Evolutionary conservation across 30 jellyfish, hydroid and myxozoan species (phyloP), one percentile per base, ranked within the genome.

Genomic region (Haliclystus octoradiatus): DNA sequence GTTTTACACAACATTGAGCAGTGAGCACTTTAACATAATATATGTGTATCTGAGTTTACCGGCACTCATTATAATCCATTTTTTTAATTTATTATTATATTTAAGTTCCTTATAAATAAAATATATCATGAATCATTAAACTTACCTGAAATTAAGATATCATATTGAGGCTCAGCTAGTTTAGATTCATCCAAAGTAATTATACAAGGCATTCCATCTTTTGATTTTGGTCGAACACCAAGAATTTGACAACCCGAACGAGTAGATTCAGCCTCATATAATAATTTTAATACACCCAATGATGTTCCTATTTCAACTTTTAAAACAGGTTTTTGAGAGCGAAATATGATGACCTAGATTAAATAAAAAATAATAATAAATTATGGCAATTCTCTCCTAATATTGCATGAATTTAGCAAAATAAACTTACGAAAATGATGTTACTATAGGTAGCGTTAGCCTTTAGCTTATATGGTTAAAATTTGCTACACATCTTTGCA

Each of bases 261-360:
- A n/a, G 85, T 94, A 46, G 53, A 46, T 63, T 88, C 97, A 3
- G 97, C 78, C 66, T 81, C 97, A 52, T 76, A 81, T 5, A 88
- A 85, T 34, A 88, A 62, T 63, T 88, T 88, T 49, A 88, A 30
- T 15, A 88, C 97, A 14, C 92, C 95, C 46, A 88, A 68, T 1
- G 95, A 77, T 33, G 97, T 88, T 14, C 97, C 97, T 15, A 74
- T 82, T 51, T 88, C 95, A 24, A 88, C 94, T 67, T 88, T 75
- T 33, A 88, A 40, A 0, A 88, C 84, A 26, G 94, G 90, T 64
- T 31, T 75, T 1, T 94, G 93, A 28, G 84, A 84, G 69, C 69
- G 69, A 78, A 30, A 80, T 32, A 88, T 80, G 7, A 88, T 75
- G 34, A 88, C 97, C 97, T 88, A 72, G 3, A 46, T 53, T 5